Conservation (phyloP, 35 echinoderm and acorn worm genomes). For the Strongylocentrotus purpuratus region DNA sequence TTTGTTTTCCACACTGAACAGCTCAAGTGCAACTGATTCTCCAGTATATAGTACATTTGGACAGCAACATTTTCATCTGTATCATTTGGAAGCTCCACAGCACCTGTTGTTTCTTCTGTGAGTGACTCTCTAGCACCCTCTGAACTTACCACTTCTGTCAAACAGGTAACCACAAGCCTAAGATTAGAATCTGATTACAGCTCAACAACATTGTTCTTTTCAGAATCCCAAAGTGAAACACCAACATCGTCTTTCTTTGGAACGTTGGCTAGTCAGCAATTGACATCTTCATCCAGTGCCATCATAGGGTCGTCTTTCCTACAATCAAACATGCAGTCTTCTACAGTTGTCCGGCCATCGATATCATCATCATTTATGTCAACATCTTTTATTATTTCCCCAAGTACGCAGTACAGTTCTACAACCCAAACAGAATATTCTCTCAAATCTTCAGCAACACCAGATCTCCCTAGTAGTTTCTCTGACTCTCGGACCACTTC, state of each 20-base stretch:
- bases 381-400: neutral
- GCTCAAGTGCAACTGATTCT: too few species aligned
- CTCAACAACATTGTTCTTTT: neutral
- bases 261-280: neutral
- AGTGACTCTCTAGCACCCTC: neutral
- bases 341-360: neutral
- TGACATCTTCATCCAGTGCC: neutral
- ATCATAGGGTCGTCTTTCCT: neutral
- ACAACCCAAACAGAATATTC: neutral
- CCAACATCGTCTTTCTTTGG: neutral
- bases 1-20: too few species aligned
- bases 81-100: too few species aligned
- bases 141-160: neutral
- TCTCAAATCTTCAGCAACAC: neutral
- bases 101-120: neutral
- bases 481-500: neutral
- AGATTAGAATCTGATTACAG: neutral
- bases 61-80: too few species aligned
- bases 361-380: neutral
- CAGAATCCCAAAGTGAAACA: neutral
- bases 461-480: neutral
- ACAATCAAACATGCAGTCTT: neutral
- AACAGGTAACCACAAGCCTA: neutral
- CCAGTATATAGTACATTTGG: too few species aligned
- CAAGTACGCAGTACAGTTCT: neutral